Evolutionary conservation across 64 coral and sea anemone species (phyloP).

Genomic region (Trachythela sp.): DNA sequence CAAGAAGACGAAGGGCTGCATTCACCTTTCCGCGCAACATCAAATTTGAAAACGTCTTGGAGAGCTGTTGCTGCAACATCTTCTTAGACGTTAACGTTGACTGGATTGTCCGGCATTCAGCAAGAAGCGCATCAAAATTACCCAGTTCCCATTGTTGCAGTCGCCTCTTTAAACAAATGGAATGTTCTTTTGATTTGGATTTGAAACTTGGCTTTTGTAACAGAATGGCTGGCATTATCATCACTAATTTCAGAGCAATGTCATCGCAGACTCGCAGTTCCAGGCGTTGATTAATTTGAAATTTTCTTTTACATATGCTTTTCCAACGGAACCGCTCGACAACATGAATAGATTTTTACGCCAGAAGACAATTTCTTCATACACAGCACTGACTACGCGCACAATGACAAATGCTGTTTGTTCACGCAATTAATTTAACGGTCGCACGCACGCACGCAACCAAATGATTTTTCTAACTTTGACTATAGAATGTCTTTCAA

Average conservation of each 20-base stretch:
- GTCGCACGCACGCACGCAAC: no score
- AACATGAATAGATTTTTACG: background rate
- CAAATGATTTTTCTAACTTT: no score
- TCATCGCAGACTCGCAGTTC: background rate
- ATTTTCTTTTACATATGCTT: background rate
- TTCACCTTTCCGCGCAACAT: conserved; percentile 1
- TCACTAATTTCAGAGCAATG: background rate
- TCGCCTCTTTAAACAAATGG: background rate
- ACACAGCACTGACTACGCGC: no score
- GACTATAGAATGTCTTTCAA: no score
- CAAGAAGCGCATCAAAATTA: background rate
- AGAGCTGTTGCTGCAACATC: no score
- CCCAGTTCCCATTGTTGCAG: background rate
- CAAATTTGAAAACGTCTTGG: background rate
- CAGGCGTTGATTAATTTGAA: no score
- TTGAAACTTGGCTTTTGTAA: background rate
- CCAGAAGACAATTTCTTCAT: background rate
- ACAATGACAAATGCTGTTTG: no score
- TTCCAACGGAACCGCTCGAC: background rate
- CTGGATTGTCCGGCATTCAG: background rate
- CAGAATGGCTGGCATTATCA: background rate
- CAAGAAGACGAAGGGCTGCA: background rate
- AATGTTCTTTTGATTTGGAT: background rate
- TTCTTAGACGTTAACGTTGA: background rate
- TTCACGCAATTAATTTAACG: no score